These are phyloP conservation scores for Oreotragus oreotragus DNA, from an alignment of 2,113 vertebrate species.

Conservation along the genomic window DNA sequence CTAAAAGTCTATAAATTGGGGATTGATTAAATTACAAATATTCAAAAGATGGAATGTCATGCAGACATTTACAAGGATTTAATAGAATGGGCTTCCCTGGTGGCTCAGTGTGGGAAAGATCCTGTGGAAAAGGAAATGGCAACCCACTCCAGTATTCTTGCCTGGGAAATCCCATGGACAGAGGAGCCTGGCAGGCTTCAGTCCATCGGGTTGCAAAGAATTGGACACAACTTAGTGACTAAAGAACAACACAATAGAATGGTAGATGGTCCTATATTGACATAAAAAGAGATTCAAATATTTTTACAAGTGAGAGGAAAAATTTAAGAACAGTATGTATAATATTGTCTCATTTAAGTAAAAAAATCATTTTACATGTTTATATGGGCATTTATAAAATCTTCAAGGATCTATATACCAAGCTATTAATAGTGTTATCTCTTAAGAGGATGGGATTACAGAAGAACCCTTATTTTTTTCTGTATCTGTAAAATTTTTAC, in stretches of 20 bases:
- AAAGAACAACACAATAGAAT: neutral
- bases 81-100: neutral
- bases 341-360: neutral
- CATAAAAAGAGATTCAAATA: constrained; percentile 10
- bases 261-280: neutral
- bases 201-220: neutral
- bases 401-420: neutral
- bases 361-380: neutral
- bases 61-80: constrained; percentile 8
- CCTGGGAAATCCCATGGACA: neutral
- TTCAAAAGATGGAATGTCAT: neutral
- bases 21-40: constrained; percentile 26
- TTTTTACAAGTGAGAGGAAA: neutral
- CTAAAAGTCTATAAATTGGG: neutral
- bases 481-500: neutral
- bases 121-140: neutral
- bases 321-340: neutral
- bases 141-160: neutral
- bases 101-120: neutral
- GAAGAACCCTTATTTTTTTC: neutral
- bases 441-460: neutral
- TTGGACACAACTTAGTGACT: neutral
- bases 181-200: neutral
- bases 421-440: neutral
- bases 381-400: neutral